Evolutionary conservation across 2,888 invertebrate genomes (phyloP).

Genomic region (Ferdinandea cuprea): DNA sequence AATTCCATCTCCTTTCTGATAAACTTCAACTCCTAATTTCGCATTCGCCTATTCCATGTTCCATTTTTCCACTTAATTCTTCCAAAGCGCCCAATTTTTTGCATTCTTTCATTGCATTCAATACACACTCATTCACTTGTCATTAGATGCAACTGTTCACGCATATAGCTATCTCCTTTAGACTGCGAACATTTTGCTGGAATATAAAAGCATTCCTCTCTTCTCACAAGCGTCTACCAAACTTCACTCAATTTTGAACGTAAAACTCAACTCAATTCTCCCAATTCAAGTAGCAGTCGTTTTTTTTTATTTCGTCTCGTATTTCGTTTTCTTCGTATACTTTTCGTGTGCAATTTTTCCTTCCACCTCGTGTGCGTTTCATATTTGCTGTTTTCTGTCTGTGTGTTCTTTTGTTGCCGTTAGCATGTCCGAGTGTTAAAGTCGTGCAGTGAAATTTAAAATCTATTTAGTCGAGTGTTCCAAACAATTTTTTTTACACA

Average conservation of each 20-base stretch:
- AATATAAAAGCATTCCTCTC: neutral
- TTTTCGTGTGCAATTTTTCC: constrained; percentile 64
- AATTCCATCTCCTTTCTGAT: too few species aligned
- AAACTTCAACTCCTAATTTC: too few species aligned
- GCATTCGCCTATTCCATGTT: neutral
- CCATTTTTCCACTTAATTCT: neutral
- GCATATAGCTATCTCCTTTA: constrained; percentile 17
- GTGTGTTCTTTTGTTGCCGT: constrained; percentile 74
- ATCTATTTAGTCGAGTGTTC: constrained; percentile 51
- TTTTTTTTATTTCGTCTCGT: constrained; percentile 18
- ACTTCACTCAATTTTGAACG: constrained; percentile 22
- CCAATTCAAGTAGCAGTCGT: constrained; percentile 41
- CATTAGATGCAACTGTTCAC: neutral
- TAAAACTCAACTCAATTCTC: constrained; percentile 36
- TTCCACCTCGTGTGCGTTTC: constrained; percentile 48
- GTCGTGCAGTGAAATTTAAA: constrained; percentile 48
- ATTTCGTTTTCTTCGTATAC: constrained; percentile 32
- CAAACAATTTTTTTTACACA: constrained; percentile 39
- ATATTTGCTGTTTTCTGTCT: constrained; percentile 57
- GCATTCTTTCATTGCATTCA: constrained; percentile 19
- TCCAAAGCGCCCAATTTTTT: neutral
- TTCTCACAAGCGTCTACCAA: constrained; percentile 3
- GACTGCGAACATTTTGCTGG: neutral
- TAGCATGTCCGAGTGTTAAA: constrained; percentile 74
- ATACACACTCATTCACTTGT: constrained; percentile 20